Conservation (phyloP, 2,797 vertebrate species). For the Chaenodraco wilsoni region DNA sequence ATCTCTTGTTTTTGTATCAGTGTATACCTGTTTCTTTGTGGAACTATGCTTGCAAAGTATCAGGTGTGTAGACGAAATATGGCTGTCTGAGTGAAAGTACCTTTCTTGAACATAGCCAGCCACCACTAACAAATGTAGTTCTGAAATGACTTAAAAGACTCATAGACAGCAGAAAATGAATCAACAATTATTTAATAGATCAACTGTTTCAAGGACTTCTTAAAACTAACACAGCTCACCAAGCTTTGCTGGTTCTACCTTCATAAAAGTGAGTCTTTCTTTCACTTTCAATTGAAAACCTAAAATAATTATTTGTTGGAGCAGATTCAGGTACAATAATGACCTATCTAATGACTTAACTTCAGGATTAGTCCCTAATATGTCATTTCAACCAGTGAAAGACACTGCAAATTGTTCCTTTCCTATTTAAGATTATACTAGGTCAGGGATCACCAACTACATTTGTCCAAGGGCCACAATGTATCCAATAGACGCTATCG, state of each 20-base stretch:
- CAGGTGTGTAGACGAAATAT: not conserved
- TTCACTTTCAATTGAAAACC: not conserved
- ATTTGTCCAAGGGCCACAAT: too few species aligned
- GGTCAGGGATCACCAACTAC: too few species aligned
- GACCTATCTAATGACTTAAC: not conserved
- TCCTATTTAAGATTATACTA: not conserved
- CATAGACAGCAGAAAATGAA: not conserved
- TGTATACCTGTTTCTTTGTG: not conserved
- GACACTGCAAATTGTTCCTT: not conserved
- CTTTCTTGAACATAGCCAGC: constrained; percentile 5
- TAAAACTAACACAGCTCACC: not conserved
- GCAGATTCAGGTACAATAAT: not conserved
- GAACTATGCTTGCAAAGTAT: not conserved
- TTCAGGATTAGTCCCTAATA: not conserved
- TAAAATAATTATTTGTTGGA: not conserved
- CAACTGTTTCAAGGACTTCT: too few species aligned
- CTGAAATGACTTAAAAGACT: not conserved
- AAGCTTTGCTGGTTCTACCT: not conserved
- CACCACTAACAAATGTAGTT: not conserved
- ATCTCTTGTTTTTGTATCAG: not conserved
- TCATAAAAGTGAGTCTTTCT: not conserved
- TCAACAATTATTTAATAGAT: too few species aligned
- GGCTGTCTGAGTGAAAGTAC: not conserved
- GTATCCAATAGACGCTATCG: too few species aligned
- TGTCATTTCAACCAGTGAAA: not conserved